Conservation (phyloP, 2,888 invertebrate species). For the Diarsia dahlii region DNA sequence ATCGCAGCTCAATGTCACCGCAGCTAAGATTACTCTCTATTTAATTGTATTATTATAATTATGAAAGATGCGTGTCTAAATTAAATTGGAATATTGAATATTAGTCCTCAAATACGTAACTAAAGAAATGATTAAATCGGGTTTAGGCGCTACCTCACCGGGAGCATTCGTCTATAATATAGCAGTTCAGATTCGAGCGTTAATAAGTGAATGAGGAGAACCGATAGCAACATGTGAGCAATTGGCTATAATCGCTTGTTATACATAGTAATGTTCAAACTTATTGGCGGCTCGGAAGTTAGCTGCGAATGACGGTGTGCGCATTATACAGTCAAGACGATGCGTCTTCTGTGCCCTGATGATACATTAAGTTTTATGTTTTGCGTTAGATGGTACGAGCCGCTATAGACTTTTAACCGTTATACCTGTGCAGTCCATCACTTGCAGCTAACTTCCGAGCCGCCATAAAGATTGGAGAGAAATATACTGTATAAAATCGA, state of each 20-base stretch:
- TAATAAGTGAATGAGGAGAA: neutral
- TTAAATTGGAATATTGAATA: constrained; percentile 1
- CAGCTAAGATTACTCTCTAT: constrained; percentile 36
- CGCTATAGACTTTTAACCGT: too few relatives aligned
- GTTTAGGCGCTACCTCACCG: neutral
- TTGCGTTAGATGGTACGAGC: too few relatives aligned
- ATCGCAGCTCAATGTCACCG: constrained; percentile 48
- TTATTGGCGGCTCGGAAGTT: too few relatives aligned
- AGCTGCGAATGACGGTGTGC: too few relatives aligned
- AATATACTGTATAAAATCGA: neutral
- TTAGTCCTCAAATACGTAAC: neutral
- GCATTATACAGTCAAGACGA: too few relatives aligned
- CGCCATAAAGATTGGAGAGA: too few relatives aligned
- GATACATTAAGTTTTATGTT: too few relatives aligned
- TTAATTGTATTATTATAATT: constrained; percentile 18
- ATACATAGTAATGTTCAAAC: too few relatives aligned
- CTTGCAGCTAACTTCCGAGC: too few relatives aligned
- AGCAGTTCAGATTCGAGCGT: neutral
- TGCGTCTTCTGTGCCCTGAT: too few relatives aligned
- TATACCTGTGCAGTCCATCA: too few relatives aligned
- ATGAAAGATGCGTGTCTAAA: neutral
- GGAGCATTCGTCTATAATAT: neutral
- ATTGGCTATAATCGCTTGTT: neutral
- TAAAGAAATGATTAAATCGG: neutral
- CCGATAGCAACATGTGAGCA: neutral